Evolutionary conservation across 2,888 invertebrate genomes (phyloP).

Genomic region (Nycteola revayana): DNA sequence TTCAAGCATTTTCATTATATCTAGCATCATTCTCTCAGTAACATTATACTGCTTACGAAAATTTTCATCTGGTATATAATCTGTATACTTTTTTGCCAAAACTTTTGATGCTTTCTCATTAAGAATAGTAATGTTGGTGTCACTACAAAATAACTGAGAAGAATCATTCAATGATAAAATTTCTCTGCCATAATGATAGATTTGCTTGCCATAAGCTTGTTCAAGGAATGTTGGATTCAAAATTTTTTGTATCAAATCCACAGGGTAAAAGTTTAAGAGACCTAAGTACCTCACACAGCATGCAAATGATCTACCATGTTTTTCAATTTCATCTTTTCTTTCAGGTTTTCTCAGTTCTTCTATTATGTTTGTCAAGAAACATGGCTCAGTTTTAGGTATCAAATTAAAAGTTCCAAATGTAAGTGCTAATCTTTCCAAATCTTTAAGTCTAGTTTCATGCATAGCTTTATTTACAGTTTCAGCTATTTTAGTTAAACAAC

Average conservation of each 20-base stretch:
- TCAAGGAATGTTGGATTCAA: constrained; percentile 82
- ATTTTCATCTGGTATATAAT: constrained; percentile 79
- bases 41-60: constrained; percentile 75
- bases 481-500: constrained; percentile 67
- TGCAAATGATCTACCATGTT: constrained; percentile 82
- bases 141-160: constrained; percentile 82
- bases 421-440: constrained; percentile 86
- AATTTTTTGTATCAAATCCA: constrained; percentile 81
- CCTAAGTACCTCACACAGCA: constrained; percentile 84
- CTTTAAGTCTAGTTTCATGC: constrained; percentile 83
- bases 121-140: constrained; percentile 81
- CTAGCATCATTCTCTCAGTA: constrained; percentile 82
- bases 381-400: constrained; percentile 64
- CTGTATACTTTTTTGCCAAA: constrained; percentile 82
- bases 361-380: constrained; percentile 58
- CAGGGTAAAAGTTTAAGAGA: constrained; percentile 78
- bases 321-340: constrained; percentile 79
- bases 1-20: constrained; percentile 74
- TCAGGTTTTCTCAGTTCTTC: constrained; percentile 77
- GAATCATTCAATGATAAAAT: constrained; percentile 84
- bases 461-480: constrained; percentile 75
- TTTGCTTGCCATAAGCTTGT: constrained; percentile 77
- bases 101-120: constrained; percentile 62
- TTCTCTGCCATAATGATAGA: constrained; percentile 77
- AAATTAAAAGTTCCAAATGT: constrained; percentile 84